Conservation (phyloP, 2,113 vertebrate species). For the Strix uralensis region DNA sequence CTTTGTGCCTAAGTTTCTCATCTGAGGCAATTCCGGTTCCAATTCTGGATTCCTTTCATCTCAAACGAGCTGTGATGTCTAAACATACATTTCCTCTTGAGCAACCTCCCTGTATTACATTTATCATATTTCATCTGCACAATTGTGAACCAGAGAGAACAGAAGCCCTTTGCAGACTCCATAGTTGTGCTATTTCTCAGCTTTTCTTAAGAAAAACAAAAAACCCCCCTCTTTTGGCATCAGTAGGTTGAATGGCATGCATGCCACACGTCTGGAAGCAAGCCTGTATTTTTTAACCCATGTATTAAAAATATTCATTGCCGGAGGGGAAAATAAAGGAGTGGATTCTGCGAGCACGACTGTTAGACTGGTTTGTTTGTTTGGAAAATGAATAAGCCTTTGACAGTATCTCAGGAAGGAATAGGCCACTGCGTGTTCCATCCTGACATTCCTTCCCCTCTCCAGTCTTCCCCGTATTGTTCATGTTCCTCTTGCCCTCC, state of each 20-base stretch:
- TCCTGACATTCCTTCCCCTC: slow-evolving; percentile 55
- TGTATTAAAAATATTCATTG: slow-evolving; percentile 15
- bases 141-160: background rate
- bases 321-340: slow-evolving; percentile 48
- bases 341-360: background rate
- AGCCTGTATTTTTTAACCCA: slow-evolving; percentile 25
- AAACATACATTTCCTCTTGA: slow-evolving; percentile 29
- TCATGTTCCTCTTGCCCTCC: slow-evolving; percentile 62
- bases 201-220: slow-evolving; percentile 4
- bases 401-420: slow-evolving; percentile 58
- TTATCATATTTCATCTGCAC: background rate
- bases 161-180: background rate
- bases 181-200: background rate
- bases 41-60: background rate
- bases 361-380: slow-evolving; percentile 46
- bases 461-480: slow-evolving; percentile 24
- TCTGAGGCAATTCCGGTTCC: background rate
- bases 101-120: background rate
- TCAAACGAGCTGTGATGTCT: slow-evolving; percentile 1
- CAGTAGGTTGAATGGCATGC: slow-evolving; percentile 54
- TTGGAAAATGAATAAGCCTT: slow-evolving; percentile 69
- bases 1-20: background rate
- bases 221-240: background rate
- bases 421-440: background rate
- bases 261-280: background rate